Conservation (phyloP, 1,140 invertebrate genomes). For the Drosophila tani region DNA sequence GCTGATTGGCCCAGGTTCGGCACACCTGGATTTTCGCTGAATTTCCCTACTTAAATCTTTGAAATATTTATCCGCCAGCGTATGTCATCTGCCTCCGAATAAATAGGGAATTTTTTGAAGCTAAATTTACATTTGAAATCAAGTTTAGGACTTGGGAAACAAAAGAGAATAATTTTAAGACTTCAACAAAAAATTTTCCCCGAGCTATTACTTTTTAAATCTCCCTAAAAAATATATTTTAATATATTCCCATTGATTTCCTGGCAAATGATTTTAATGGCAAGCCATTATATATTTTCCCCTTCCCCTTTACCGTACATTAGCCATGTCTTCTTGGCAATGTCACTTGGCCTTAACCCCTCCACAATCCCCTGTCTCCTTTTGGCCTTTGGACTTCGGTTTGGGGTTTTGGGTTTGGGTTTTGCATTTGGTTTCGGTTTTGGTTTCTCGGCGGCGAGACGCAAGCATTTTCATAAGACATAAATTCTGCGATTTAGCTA, state of each 20-base stretch:
- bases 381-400: conserved; percentile 10
- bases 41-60: not conserved
- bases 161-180: too few species aligned
- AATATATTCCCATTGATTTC: not conserved
- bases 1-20: not conserved
- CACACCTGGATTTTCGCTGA: too few species aligned
- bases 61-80: not conserved
- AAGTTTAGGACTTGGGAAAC: not conserved
- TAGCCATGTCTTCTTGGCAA: conserved; percentile 26
- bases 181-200: too few species aligned
- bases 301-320: conserved; percentile 19
- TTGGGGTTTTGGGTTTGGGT: not conserved
- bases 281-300: not conserved
- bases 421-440: conserved; percentile 18
- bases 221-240: not conserved
- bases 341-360: conserved; percentile 53
- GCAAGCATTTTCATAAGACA: conserved; percentile 78
- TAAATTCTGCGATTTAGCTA: conserved; percentile 80
- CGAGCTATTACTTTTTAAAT: too few species aligned
- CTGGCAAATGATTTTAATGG: conserved; percentile 1
- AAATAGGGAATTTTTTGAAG: not conserved
- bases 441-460: conserved; percentile 12
- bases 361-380: not conserved
- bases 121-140: not conserved
- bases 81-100: not conserved